Evolutionary conservation across 53 echinoderm and acorn worm species (phyloP), one percentile per base, ranked within the genome.

Genomic region (Hippasteria phrygiana): DNA sequence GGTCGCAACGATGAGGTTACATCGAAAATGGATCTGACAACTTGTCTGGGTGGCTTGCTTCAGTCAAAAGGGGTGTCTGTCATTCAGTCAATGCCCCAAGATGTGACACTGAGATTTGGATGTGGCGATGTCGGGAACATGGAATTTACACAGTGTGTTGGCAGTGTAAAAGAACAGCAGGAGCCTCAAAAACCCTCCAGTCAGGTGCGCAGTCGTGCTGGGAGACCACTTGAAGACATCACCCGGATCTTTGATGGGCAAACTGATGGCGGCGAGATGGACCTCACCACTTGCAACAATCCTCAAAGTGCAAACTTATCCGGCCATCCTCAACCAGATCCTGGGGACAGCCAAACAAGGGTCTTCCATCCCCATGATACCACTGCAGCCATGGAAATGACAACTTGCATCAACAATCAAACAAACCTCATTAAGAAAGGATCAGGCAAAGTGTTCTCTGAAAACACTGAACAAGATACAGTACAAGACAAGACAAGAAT

Each of bases 71-170:
- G 38, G 4, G 77, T 39, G 2, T 72, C 41, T 38, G 29, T 10
- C 73, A 17, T 32, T 55, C 51, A 40, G 38, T 22, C 24, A 45
- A 75, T 39, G 39, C 37, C 26, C 22, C 24, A 28, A 28, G 81
- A 74, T 14, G 36, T 47, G 74, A 87, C 79, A n/a, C 66, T 78
- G 20, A 38, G 74, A n/a, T 73, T 78, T 39, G 88, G 73, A 38
- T 81, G 74, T 7, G 65, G 62, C 27, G 17, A 37, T 0, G 40
- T 47, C 5, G 92, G 89, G 35, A 76, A 83, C 72, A 92, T 92
- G 92, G 89, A 92, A 69, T 37, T 92, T 59, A 92, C 92, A 20
- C 62, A 62, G 37, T 89, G 84, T 53, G 51, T 88, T 34, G 78
- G 45, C 33, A 59, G 72, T 63, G 43, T 43, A n/a, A 71, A 55